Conservation (phyloP, 2,113 vertebrate genomes). For the Pseudopodoces humilis region DNA sequence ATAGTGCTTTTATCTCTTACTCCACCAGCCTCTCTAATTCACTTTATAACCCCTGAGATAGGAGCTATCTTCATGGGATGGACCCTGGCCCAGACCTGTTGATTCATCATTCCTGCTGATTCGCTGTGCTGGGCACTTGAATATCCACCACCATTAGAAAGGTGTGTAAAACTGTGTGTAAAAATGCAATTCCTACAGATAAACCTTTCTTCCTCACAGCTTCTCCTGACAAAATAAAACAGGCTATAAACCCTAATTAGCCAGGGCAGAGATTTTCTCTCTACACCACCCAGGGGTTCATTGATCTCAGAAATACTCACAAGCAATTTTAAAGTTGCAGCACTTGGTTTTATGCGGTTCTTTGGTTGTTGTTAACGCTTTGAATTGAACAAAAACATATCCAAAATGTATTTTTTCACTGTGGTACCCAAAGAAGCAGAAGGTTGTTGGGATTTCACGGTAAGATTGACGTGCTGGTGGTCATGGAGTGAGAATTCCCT, state of each 20-base stretch:
- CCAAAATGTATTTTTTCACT: neutral
- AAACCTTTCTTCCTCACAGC: neutral
- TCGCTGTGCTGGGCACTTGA: neutral
- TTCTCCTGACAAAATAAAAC: neutral
- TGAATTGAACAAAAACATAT: neutral
- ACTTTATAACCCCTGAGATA: neutral
- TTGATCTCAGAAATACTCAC: neutral
- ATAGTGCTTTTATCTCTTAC: neutral
- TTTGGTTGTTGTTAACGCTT: neutral
- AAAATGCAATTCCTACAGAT: neutral
- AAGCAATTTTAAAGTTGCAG: neutral
- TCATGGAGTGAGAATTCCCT: neutral
- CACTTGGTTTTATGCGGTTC: accelerated
- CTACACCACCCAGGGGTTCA: neutral
- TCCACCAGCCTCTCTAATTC: neutral
- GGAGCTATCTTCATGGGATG: neutral
- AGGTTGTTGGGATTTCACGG: neutral
- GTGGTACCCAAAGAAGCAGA: neutral
- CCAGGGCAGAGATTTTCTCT: neutral
- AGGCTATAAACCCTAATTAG: neutral
- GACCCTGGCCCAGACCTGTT: neutral
- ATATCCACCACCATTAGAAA: neutral
- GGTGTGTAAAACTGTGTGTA: neutral
- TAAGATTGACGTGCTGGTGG: neutral
- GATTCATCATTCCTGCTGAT: neutral